Evolutionary conservation across 2,113 vertebrate species (phyloP), one percentile per base, ranked within the genome.

Genomic region (Zosterops japonicus): DNA sequence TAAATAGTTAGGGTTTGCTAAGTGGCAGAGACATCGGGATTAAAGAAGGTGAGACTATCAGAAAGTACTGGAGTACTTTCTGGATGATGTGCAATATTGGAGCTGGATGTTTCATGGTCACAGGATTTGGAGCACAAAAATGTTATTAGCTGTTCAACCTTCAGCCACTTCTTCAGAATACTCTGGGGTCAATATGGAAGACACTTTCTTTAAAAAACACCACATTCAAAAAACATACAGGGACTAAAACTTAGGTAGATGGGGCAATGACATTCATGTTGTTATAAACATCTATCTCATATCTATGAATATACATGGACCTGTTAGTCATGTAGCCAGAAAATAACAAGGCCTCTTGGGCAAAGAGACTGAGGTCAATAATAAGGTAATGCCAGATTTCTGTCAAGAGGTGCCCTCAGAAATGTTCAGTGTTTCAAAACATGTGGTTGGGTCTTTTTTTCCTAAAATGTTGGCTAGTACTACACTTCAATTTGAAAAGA

Each of bases 391-490:
- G 77, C 77, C 91, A 89, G 64, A 78, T 60, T 87, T 71, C 57
- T 97, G 80, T 91, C 87, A 82, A 92, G 63, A 50, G 25, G 24
- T 8, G 3, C 39, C 63, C 56, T 93, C 49, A 87, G 77, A 92
- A 95, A 68, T 36, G 16, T 64, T 94, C 65, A 46, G 25, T 16
- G 16, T 79, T 91, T 87, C 18, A 64, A 71, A 87, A 55, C 42
- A 10, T 50, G 5, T 19, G 15, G 8, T 56, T 75, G 31, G 15
- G 4, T 8, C 7, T 63, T 81, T 61, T 56, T 91, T 47, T 6
- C 21, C 50, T 84, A 36, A 87, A 81, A 47, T 41, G 14, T 69
- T 94, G 52, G 35, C 47, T 56, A 60, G 24, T 61, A 41, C 28
- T 67, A 19, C 41, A 22, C 70, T 89, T 78, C 21, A 6, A 72